Base-by-base conservation (phyloP, 2,113 vertebrate genomes). In the Passer montanus region DNA sequence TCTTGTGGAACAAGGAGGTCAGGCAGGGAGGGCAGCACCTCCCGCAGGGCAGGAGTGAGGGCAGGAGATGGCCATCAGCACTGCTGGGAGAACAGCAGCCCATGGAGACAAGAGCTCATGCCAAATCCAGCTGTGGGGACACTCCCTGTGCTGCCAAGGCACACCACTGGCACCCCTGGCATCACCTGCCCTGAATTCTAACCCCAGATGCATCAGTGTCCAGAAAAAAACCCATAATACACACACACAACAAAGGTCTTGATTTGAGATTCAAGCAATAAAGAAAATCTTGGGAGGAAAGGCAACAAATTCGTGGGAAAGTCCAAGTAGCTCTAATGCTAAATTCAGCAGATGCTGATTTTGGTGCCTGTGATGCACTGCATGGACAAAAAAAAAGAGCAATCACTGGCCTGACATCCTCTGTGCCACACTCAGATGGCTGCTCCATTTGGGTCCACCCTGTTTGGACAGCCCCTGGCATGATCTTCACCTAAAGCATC, bases 21-120 rank as follows among this genome's bases (percentile, higher is more conserved):
- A 79, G 62, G 66, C 31, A 68, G 84, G 41, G 80, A 91, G 92
- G 96, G 90, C 68, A 90, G 84, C 89, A 83, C 50, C 84, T 77
- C 35, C 67, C 10, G 39, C 58, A 77, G 79, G 87, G 91, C 89
- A 87, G 74, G 67, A 79, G 89, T 35, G 55, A 77, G 79, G 87
- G 91, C 89, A 87, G 74, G 67, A 79, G 89, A 63, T 37, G 83
- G 35, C 4, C 77, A 75, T 53, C 15, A 77, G 86, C 59, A 46
- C 23, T 4, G 11, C 2, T 37, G 75, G 49, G 77, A 47, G 46
- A 59, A n/a, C 47, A 35, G 28, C 46, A 44, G n/a, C 41, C 16
- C 7, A 10, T 2, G 1, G 11, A 55, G 46, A 67, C 21, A 15
- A 30, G 35, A 82, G 53, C 33, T 62, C 1, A 3, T 23, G 53